Percentiles rank a stretch among this genome's conserved stretches.
phyloP scores from a whole-genome alignment of 1,140 invertebrate species.

The Sycophila sp. region DNA sequence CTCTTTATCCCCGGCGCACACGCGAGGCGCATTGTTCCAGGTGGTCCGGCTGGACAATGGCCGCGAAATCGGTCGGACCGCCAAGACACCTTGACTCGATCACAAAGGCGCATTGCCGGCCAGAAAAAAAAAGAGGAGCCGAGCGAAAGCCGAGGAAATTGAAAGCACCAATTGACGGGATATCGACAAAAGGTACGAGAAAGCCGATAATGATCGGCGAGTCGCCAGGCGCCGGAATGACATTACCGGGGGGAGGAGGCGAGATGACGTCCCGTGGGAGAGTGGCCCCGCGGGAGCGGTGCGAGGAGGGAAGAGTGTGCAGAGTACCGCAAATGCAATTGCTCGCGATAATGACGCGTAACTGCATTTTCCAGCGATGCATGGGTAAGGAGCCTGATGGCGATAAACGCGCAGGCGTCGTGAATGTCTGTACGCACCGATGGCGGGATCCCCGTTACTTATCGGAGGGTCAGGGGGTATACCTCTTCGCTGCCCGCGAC shows the following conservation, averaged over 20 bases:
- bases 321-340: constrained; percentile 48
- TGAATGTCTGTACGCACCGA: not conserved
- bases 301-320: constrained; percentile 14
- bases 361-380: constrained; percentile 44
- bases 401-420: not conserved
- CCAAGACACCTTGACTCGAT: no score
- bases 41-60: no score
- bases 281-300: not conserved
- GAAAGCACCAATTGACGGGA: constrained; percentile 27
- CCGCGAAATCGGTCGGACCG: no score
- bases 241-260: not conserved
- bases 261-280: constrained; percentile 7
- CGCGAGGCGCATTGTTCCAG: no score
- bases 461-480: not conserved
- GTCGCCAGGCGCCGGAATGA: not conserved
- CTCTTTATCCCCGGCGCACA: no score
- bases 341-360: constrained; percentile 46
- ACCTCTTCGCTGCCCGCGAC: no score
- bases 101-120: not conserved
- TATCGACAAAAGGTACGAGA: constrained; percentile 27
- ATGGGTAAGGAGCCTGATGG: not conserved
- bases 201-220: not conserved
- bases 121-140: not conserved
- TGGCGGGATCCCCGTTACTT: not conserved
- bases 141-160: constrained; percentile 33